Conservation (phyloP, 1,140 invertebrate genomes). For the Bombus sibiricus region DNA sequence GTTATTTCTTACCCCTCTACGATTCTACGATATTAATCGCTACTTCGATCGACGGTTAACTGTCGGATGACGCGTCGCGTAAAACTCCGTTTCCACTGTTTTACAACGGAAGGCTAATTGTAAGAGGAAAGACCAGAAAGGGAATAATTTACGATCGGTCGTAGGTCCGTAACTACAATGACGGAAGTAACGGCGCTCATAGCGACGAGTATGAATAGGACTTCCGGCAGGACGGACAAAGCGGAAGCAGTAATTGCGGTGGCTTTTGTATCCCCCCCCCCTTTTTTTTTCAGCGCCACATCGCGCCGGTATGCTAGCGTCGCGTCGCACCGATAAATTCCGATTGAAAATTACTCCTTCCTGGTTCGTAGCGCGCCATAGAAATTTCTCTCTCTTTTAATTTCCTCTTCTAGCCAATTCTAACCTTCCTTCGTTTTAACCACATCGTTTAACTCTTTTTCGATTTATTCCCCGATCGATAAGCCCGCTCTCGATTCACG, state of each 20-base stretch:
- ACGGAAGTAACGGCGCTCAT: conserved; percentile 71
- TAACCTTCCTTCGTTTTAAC: neutral
- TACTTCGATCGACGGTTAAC: neutral
- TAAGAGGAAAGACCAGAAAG: neutral
- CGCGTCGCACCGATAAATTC: conserved; percentile 47
- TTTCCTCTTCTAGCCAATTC: neutral
- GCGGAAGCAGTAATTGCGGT: conserved; percentile 70
- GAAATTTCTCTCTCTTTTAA: conserved; percentile 30
- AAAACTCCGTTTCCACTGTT: neutral
- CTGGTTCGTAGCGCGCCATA: neutral
- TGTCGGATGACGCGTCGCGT: neutral
- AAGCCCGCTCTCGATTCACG: neutral
- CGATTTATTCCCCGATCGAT: neutral
- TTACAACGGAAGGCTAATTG: neutral
- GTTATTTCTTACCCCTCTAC: too few species aligned
- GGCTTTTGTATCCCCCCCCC: conserved; percentile 51
- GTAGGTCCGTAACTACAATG: conserved; percentile 62
- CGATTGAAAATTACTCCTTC: conserved; percentile 43
- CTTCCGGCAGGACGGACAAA: conserved; percentile 67
- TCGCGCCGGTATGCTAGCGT: neutral
- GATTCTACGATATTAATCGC: too few species aligned
- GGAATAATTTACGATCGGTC: conserved; percentile 28
- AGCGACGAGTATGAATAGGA: conserved; percentile 73
- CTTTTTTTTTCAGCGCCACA: neutral
- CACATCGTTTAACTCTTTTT: neutral